Evolutionary conservation across 2,888 invertebrate species (phyloP).

Genomic region (Tromatobia lineatoria): DNA sequence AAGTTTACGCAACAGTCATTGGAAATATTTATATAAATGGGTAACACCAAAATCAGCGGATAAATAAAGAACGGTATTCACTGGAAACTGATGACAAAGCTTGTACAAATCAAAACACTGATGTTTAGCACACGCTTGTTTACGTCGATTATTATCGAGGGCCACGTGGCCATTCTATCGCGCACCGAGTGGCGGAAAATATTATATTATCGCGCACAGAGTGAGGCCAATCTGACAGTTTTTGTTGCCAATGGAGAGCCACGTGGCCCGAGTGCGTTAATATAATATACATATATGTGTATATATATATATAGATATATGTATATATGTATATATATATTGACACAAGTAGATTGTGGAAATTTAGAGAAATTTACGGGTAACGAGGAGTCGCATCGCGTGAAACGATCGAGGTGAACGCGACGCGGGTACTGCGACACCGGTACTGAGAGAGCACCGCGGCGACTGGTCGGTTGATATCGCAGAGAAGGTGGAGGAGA

Average conservation of each 20-base stretch:
- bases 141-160: constrained; percentile 25
- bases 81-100: not conserved
- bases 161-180: constrained; percentile 57
- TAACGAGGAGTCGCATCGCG: too few species aligned
- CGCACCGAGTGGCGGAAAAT: constrained; percentile 3
- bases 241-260: constrained; percentile 11
- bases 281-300: constrained; percentile 13
- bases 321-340: not conserved
- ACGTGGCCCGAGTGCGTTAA: constrained; percentile 54
- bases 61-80: not conserved
- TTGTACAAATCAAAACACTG: not conserved
- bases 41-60: not conserved
- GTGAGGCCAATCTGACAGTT: not conserved
- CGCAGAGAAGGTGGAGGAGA: constrained; percentile 45
- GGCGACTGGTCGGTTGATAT: constrained; percentile 63
- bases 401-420: constrained; percentile 65
- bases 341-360: not conserved
- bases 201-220: not conserved
- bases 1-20: not conserved
- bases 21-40: not conserved
- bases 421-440: constrained; percentile 76
- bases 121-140: not conserved
- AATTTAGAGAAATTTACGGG: not conserved
- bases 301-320: not conserved
- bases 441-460: constrained; percentile 72